Evolutionary conservation across 2,888 invertebrate species (phyloP).

Genomic region (Rhagonycha lutea): DNA sequence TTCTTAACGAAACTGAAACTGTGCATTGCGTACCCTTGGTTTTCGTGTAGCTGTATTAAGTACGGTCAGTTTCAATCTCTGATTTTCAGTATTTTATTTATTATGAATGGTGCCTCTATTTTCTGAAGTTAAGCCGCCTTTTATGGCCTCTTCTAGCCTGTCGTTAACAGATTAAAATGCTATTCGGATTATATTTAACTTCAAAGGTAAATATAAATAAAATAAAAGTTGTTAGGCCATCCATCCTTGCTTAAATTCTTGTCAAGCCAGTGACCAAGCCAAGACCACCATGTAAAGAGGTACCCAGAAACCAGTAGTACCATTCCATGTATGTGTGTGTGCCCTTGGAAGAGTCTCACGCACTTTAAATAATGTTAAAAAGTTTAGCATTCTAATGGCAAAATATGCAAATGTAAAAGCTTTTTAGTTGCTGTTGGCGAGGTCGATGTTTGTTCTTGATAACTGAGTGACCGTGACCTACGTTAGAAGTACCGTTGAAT

Average conservation of each 20-base stretch:
- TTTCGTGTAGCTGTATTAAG: slow-evolving; percentile 10
- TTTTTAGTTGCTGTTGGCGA: slow-evolving; percentile 9
- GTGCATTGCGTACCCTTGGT: slow-evolving; percentile 11
- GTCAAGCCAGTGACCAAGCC: neutral
- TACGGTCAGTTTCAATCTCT: slow-evolving; percentile 10
- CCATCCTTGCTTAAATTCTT: neutral
- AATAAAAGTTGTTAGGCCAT: neutral
- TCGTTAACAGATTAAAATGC: neutral
- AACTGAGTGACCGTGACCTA: slow-evolving; percentile 18
- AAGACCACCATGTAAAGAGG: neutral
- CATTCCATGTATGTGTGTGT: neutral
- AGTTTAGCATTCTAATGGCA: neutral
- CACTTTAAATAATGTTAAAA: neutral
- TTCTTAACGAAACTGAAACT: slow-evolving; percentile 19
- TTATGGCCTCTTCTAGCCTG: neutral
- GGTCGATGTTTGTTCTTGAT: slow-evolving; percentile 27
- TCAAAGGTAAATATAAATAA: neutral
- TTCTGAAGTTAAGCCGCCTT: neutral
- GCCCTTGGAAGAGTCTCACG: neutral
- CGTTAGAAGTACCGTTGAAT: slow-evolving; percentile 18
- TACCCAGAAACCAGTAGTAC: neutral
- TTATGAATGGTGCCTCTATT: neutral
- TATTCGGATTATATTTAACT: neutral
- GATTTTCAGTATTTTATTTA: neutral
- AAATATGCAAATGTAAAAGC: neutral